Conservation (phyloP, 2,113 vertebrate species). For the Pionites leucogaster region DNA sequence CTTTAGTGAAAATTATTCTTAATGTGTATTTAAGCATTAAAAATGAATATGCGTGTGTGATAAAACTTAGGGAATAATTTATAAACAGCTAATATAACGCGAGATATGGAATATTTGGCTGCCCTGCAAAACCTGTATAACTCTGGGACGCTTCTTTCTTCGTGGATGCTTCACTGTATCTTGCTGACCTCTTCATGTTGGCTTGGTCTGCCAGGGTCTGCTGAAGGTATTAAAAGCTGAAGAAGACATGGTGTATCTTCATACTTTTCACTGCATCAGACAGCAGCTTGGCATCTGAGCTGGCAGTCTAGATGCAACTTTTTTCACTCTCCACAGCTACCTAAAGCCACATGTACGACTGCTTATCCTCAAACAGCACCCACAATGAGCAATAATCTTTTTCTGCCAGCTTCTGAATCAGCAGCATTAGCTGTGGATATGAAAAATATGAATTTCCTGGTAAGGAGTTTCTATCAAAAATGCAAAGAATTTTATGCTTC, state of each 20-base stretch:
- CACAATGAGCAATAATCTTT: rapidly evolving
- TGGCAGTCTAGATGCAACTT: background rate
- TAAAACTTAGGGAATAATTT: slow-evolving; percentile 70
- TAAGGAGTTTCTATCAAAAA: background rate
- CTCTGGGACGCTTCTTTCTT: background rate
- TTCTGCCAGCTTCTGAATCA: background rate
- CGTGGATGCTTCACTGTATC: background rate
- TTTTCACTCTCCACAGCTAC: background rate
- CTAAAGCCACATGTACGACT: background rate
- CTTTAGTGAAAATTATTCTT: slow-evolving; percentile 55
- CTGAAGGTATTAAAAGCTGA: background rate
- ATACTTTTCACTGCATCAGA: background rate
- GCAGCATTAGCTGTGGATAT: background rate
- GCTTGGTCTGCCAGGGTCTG: background rate
- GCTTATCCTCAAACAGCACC: background rate
- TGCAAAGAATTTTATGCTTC: background rate
- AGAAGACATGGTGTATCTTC: background rate
- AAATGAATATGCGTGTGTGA: slow-evolving; percentile 36
- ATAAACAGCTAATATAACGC: background rate
- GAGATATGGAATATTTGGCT: background rate
- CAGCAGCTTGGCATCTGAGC: background rate
- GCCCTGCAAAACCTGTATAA: background rate
- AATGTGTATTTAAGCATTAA: slow-evolving; percentile 66
- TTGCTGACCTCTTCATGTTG: background rate
- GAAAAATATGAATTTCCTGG: background rate